These are phyloP conservation scores for Hedychridium roseum DNA, from an alignment of 2,888 invertebrate genomes.

Conservation along the genomic window DNA sequence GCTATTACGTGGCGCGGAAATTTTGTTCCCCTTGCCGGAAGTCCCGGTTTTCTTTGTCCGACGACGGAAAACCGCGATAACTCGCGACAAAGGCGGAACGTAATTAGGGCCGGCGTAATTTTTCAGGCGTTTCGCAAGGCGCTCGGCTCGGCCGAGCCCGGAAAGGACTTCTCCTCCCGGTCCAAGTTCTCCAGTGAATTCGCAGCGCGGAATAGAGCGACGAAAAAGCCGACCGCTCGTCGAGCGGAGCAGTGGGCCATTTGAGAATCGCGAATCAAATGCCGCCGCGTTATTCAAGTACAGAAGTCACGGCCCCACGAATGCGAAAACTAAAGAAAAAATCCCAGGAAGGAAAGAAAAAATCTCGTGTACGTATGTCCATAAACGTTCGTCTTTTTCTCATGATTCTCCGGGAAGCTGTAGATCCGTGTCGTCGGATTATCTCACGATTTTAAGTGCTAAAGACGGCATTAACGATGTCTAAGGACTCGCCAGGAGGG, in stretches of 20 bases:
- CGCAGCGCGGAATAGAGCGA: too few species aligned
- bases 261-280: too few species aligned
- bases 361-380: too few species aligned
- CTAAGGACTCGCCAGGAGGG: not conserved
- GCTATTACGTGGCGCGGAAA: too few species aligned
- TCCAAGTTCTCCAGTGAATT: constrained; percentile 4
- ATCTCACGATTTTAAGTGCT: too few species aligned
- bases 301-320: too few species aligned
- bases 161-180: constrained; percentile 3
- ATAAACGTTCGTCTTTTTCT: too few species aligned
- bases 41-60: constrained; percentile 2
- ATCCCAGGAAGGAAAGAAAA: not conserved
- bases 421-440: not conserved
- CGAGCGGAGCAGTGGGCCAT: too few species aligned
- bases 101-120: constrained; percentile 37
- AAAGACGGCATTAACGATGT: too few species aligned
- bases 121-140: constrained; percentile 24
- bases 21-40: constrained; percentile 1
- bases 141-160: constrained; percentile 3
- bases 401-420: too few species aligned
- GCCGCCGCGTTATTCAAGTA: too few species aligned
- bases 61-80: constrained; percentile 24
- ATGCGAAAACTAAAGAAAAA: constrained; percentile 7
- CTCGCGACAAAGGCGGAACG: constrained; percentile 25
- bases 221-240: too few species aligned